Conservation (phyloP, 2,888 invertebrate species). For the Eledona agricola region DNA sequence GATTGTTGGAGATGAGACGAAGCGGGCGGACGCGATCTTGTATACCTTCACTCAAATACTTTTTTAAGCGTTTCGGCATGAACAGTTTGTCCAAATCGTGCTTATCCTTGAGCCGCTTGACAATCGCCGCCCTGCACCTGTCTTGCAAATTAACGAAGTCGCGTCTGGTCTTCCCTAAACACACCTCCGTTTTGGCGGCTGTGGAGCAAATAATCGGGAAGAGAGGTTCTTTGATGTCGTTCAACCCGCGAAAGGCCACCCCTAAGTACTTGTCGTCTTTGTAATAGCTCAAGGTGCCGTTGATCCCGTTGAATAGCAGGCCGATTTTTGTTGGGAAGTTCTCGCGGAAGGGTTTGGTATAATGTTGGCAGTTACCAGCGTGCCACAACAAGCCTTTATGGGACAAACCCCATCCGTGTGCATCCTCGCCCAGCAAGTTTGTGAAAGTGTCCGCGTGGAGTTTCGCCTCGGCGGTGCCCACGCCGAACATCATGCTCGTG, state of each 20-base stretch:
- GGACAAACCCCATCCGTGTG: conserved; percentile 75
- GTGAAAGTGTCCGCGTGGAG: conserved; percentile 74
- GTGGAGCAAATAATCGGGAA: conserved; percentile 78
- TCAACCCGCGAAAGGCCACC: conserved; percentile 74
- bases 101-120: conserved; percentile 64
- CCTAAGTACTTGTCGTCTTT: conserved; percentile 76
- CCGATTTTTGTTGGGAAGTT: conserved; percentile 75
- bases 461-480: conserved; percentile 63
- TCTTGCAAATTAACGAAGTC: conserved; percentile 76
- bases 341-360: conserved; percentile 74
- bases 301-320: conserved; percentile 72
- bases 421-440: conserved; percentile 77
- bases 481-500: conserved; percentile 80
- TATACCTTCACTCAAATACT: conserved; percentile 68
- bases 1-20: conserved; percentile 6
- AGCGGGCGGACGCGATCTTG: conserved; percentile 54
- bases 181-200: conserved; percentile 79
- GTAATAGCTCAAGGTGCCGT: conserved; percentile 75
- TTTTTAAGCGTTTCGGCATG: conserved; percentile 68
- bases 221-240: conserved; percentile 69
- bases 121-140: conserved; percentile 71
- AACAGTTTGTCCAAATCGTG: conserved; percentile 66
- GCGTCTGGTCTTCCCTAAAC: conserved; percentile 67
- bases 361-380: conserved; percentile 69
- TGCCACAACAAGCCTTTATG: conserved; percentile 79